Evolutionary conservation across 2,888 invertebrate genomes (phyloP).

Genomic region (Xiphydria camelus): DNA sequence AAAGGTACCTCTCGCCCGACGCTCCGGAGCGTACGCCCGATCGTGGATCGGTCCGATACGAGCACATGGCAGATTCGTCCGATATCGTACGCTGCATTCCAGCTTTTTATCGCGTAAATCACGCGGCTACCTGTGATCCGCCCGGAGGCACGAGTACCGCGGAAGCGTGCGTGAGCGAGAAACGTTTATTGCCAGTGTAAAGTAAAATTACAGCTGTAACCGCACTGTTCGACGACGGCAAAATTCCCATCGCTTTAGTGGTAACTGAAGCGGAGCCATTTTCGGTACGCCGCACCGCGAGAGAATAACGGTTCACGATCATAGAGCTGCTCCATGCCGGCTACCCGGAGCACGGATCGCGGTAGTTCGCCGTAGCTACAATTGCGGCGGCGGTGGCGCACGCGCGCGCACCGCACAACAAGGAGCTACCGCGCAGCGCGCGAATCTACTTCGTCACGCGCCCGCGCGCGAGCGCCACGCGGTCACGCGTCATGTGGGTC

Average conservation of each 20-base stretch:
- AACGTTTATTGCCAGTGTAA: conserved; percentile 50
- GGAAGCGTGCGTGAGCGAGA: conserved; percentile 46
- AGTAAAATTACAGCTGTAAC: conserved; percentile 50
- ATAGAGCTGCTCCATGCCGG: conserved; percentile 10
- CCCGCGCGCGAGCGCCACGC: background rate
- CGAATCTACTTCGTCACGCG: background rate
- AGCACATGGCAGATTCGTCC: background rate
- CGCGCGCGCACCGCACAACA: no score
- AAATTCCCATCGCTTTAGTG: conserved; percentile 51
- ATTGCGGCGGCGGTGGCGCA: conserved; percentile 1
- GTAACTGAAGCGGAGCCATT: conserved; percentile 45
- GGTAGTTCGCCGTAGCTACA: background rate
- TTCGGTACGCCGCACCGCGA: conserved; percentile 42
- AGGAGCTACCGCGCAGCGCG: background rate
- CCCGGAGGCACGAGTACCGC: conserved; percentile 22
- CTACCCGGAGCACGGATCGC: background rate
- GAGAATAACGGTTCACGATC: conserved; percentile 28
- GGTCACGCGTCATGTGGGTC: conserved; percentile 14
- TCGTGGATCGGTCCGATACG: background rate
- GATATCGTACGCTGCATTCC: conserved; percentile 11
- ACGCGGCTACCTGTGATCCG: no score
- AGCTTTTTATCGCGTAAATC: no score
- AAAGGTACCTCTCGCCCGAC: no score
- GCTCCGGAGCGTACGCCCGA: background rate
- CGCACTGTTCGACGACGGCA: conserved; percentile 18